phyloP scores from a whole-genome alignment of 2,888 invertebrate species.

The Mesorhabditis belari region DNA sequence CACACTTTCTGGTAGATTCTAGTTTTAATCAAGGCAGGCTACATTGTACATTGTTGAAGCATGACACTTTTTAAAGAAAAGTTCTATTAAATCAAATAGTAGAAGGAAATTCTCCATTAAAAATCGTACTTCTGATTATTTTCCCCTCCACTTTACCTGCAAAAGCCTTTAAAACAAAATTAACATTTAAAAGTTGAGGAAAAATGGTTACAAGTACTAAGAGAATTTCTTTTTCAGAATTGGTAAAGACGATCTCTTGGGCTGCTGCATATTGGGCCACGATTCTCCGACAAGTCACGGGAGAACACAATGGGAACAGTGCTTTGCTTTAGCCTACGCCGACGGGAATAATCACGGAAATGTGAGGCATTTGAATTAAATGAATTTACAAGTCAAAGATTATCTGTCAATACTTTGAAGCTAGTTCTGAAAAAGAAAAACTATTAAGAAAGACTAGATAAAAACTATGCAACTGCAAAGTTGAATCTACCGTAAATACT shows the following conservation, averaged over 20 bases:
- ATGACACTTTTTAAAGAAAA: no score
- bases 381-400: not conserved
- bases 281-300: constrained; percentile 47
- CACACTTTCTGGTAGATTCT: no score
- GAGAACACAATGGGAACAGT: constrained; percentile 48
- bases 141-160: not conserved
- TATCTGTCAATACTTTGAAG: no score
- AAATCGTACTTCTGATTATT: not conserved
- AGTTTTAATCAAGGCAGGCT: no score
- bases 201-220: not conserved
- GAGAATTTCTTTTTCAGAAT: constrained; percentile 66
- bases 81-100: not conserved
- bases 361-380: not conserved
- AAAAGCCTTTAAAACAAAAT: not conserved
- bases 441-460: no score
- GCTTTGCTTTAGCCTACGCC: constrained; percentile 17
- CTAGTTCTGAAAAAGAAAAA: no score
- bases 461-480: no score
- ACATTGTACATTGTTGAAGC: no score
- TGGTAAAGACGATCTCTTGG: constrained; percentile 78
- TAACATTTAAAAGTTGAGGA: not conserved
- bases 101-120: not conserved
- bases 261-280: constrained; percentile 62
- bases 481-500: no score
- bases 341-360: constrained; percentile 6